These are phyloP conservation scores for Astyanax mexicanus DNA, from an alignment of 2,797 vertebrate species.

Conservation along the genomic window DNA sequence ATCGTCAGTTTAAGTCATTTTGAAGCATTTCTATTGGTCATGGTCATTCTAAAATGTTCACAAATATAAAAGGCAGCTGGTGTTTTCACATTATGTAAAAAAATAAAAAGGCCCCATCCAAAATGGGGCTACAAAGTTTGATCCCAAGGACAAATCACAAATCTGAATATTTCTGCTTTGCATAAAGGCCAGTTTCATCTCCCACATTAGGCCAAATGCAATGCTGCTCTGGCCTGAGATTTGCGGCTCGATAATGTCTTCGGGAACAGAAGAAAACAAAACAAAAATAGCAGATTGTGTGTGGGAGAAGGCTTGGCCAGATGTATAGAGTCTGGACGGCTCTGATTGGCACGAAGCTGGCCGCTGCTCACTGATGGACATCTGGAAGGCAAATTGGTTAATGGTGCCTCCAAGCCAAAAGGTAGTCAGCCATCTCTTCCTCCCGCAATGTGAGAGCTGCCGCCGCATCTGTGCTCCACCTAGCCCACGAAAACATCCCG, in stretches of 20 bases:
- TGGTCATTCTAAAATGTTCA: too few relatives aligned
- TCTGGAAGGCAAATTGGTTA: conserved; percentile 90
- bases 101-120: too few relatives aligned
- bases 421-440: conserved; percentile 78
- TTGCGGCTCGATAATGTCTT: conserved; percentile 18
- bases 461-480: conserved; percentile 65
- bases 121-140: too few relatives aligned
- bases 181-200: not conserved
- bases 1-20: too few relatives aligned
- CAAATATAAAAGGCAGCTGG: too few relatives aligned
- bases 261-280: conserved; percentile 24
- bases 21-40: too few relatives aligned
- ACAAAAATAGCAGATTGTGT: conserved; percentile 62
- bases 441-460: conserved; percentile 66
- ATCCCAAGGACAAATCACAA: too few relatives aligned
- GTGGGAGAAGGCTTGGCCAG: conserved; percentile 62
- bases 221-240: conserved; percentile 14
- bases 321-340: conserved; percentile 61
- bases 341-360: conserved; percentile 78
- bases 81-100: too few relatives aligned
- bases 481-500: conserved; percentile 58
- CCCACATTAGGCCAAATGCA: not conserved
- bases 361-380: conserved; percentile 81
- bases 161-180: not conserved
- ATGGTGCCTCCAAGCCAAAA: conserved; percentile 85